These are phyloP conservation scores for Trichosurus vulpecula DNA, from an alignment of 2,797 vertebrate species.

Conservation along the genomic window DNA sequence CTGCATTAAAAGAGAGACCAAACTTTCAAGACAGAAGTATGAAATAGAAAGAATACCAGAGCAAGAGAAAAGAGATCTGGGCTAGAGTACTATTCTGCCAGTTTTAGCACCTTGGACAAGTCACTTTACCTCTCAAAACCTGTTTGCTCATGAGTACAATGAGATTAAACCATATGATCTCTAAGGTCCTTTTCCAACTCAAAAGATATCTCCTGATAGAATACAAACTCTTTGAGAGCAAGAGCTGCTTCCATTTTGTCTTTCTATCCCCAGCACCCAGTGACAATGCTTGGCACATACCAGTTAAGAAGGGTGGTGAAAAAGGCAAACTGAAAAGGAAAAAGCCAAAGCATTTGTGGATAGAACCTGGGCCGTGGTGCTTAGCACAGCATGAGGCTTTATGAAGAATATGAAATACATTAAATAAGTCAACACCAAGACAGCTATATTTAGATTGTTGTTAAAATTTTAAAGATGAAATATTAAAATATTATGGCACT, in stretches of 20 bases:
- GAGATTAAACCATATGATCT: neutral
- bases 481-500: conserved; percentile 73
- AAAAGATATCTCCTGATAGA: neutral
- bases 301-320: neutral
- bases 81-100: neutral
- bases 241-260: conserved; percentile 41
- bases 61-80: neutral
- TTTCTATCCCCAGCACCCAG: neutral
- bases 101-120: neutral
- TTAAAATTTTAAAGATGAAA: conserved; percentile 74
- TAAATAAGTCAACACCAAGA: neutral
- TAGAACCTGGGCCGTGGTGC: neutral
- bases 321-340: neutral
- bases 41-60: neutral
- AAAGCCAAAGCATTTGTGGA: neutral
- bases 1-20: neutral
- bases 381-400: neutral
- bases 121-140: neutral
- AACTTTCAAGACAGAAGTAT: neutral
- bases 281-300: neutral
- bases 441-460: conserved; percentile 42
- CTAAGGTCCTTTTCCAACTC: neutral
- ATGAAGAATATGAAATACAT: neutral
- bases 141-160: neutral
- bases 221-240: conserved; percentile 48